Evolutionary conservation across 2,888 invertebrate genomes (phyloP).

Genomic region (Cheilosia impressa): DNA sequence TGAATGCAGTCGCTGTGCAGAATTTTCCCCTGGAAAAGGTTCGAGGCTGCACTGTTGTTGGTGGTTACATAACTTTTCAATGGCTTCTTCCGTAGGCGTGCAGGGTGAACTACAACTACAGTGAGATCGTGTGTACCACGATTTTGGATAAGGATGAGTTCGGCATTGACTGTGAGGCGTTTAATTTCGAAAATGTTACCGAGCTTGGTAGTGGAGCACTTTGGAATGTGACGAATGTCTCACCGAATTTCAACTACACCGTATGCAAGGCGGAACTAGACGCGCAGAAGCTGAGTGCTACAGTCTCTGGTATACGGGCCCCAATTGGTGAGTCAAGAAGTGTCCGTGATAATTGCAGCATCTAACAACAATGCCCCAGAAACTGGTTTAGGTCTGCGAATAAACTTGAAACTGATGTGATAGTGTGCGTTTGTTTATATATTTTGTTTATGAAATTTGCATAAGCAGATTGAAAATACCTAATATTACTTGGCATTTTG

Average conservation of each 20-base stretch:
- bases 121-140: constrained; percentile 79
- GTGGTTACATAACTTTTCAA: neutral
- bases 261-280: constrained; percentile 83
- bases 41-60: constrained; percentile 1
- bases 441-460: neutral
- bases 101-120: constrained; percentile 82
- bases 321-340: constrained; percentile 80
- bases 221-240: constrained; percentile 72
- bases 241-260: constrained; percentile 80
- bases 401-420: neutral
- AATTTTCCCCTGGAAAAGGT: constrained; percentile 82
- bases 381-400: constrained; percentile 38
- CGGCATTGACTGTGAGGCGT: constrained; percentile 80
- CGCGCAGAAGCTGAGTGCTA: constrained; percentile 81
- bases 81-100: constrained; percentile 78
- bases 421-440: constrained; percentile 21
- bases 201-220: constrained; percentile 76
- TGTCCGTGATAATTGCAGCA: neutral
- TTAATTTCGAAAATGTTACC: constrained; percentile 79
- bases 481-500: neutral
- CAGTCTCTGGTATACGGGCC: constrained; percentile 82
- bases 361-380: constrained; percentile 1
- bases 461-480: constrained; percentile 4
- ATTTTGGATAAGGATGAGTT: constrained; percentile 81
- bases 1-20: constrained; percentile 81